phyloP scores from a whole-genome alignment of 2,797 vertebrate species.

The Cottoperca gobio region DNA sequence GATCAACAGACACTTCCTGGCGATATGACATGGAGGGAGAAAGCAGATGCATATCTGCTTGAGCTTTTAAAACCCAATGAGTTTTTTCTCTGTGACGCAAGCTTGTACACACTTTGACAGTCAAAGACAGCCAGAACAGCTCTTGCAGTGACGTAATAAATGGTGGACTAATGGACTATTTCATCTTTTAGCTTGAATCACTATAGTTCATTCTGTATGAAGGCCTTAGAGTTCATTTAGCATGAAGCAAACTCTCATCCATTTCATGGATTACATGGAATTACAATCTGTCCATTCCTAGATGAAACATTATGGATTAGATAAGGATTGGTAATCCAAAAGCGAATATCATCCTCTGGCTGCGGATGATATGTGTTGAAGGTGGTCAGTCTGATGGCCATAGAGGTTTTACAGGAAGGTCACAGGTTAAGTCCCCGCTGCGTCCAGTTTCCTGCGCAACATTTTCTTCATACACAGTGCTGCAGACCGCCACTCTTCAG shows the following conservation, averaged over 20 bases:
- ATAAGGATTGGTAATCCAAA: slow-evolving; percentile 59
- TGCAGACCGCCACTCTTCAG: neutral
- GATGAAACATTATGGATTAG: slow-evolving; percentile 72
- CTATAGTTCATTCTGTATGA: neutral
- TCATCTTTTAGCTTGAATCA: slow-evolving; percentile 1
- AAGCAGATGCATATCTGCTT: slow-evolving; percentile 14
- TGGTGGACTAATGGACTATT: neutral
- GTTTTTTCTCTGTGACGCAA: no score
- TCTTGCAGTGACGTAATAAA: slow-evolving; percentile 1
- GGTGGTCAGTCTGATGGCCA: slow-evolving; percentile 6
- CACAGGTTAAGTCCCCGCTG: slow-evolving; percentile 37
- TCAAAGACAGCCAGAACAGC: neutral
- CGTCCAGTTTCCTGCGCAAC: neutral
- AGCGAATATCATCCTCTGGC: slow-evolving; percentile 43
- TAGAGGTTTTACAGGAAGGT: slow-evolving; percentile 25
- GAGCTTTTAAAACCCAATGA: slow-evolving; percentile 14
- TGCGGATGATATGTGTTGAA: slow-evolving; percentile 40
- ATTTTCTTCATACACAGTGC: neutral
- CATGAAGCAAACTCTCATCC: slow-evolving; percentile 26
- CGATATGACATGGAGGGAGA: neutral
- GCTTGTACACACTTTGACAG: neutral
- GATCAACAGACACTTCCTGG: slow-evolving; percentile 14
- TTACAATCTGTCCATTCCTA: slow-evolving; percentile 59
- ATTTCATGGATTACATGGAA: slow-evolving; percentile 69
- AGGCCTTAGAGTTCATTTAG: slow-evolving; percentile 15